Evolutionary conservation across 1,140 invertebrate genomes (phyloP), one percentile per base, ranked within the genome.

Genomic region (Heliothis virescens): DNA sequence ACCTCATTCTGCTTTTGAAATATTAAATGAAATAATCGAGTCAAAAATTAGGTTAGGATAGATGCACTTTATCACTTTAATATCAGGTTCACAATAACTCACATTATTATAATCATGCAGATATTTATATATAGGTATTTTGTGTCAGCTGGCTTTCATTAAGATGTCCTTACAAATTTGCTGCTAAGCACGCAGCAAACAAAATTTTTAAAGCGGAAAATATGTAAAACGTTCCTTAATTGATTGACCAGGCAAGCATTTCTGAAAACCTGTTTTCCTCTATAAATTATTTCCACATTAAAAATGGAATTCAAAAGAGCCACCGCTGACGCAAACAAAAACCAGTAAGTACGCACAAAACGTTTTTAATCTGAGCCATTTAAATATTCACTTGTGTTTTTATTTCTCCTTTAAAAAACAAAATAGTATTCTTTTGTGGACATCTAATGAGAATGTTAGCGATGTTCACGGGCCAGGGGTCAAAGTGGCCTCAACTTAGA

Each of bases 381-480:
- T 78, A 78, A 78, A 78, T 78, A 69, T 67, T 78, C 75, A 78
- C 62, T 78, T 69, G 75, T 67, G 47, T 48, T 72, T 80, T 80
- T 63, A 84, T 81, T 83, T 82, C 73, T 79, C 79, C 77, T 75
- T 84, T 80, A 83, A 86, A 85, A 83, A 86, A 85, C 74, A 84
- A 71, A 76, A 85, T 59, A 83, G 73, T 86, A 82, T 85, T 87
- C 82, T 83, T 85, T 84, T 84, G 82, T 76, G 82, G 62, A 76
- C 84, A 73, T 88, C 85, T 90, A 92, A 91, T 89, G 89, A 90
- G 89, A 91, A 89, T 91, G 79, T 87, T 86, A 57, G 82, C 87
- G 76, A 89, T 90, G 85, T 91, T 91, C 84, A 89, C 90, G 87
- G 90, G 85, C 87, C 87, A 86, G 87, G 86, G 88, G 91, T 92